Conservation (phyloP, 1,140 invertebrate genomes). For the Patella vulgata region DNA sequence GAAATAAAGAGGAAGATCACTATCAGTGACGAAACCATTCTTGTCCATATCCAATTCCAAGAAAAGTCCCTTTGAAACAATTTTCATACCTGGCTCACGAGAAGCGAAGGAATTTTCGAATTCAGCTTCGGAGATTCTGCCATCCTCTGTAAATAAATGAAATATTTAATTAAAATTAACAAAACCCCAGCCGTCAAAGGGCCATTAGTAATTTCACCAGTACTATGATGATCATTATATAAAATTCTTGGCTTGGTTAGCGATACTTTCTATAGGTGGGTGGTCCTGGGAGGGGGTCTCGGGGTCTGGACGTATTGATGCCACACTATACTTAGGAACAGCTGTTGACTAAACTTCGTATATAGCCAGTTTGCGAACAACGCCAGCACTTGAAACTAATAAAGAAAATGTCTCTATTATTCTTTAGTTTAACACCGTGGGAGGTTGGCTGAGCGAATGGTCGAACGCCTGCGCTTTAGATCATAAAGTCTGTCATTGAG, state of each 20-base stretch:
- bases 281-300: not conserved
- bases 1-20: constrained; percentile 25
- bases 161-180: not conserved
- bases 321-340: not conserved
- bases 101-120: constrained; percentile 21
- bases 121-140: constrained; percentile 20
- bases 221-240: not conserved
- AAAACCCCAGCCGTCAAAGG: not conserved
- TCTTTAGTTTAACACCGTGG: too few relatives aligned
- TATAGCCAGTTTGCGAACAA: too few relatives aligned
- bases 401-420: too few relatives aligned
- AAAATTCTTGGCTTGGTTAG: not conserved
- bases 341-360: too few relatives aligned
- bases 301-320: constrained; percentile 1
- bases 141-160: constrained; percentile 18
- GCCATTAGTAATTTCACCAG: too few relatives aligned
- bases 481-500: too few relatives aligned
- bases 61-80: constrained; percentile 29
- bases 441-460: too few relatives aligned
- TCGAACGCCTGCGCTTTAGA: too few relatives aligned
- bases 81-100: constrained; percentile 13
- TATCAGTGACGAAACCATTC: constrained; percentile 16
- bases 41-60: constrained; percentile 33
- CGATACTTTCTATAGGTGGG: not conserved
- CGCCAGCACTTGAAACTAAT: too few relatives aligned